These are phyloP conservation scores for Python bivittatus DNA, from an alignment of 2,113 vertebrate genomes.

Conservation along the genomic window DNA sequence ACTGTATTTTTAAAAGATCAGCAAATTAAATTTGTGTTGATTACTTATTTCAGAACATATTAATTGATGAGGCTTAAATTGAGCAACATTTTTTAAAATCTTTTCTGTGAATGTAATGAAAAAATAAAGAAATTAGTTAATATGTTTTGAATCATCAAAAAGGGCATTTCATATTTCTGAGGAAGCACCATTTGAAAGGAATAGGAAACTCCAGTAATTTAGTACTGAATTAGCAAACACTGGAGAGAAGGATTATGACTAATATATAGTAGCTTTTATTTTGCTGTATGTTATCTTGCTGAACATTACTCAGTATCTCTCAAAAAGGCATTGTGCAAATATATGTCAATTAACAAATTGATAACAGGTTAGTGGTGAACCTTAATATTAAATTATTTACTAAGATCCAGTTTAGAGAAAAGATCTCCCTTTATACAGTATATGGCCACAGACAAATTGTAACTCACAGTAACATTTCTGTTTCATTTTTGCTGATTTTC, in stretches of 20 bases:
- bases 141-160: neutral
- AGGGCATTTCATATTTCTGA: neutral
- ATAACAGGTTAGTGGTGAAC: neutral
- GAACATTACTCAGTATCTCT: neutral
- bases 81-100: neutral
- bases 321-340: neutral
- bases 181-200: neutral
- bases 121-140: neutral
- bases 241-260: neutral
- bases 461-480: neutral
- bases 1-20: neutral
- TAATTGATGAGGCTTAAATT: neutral
- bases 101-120: neutral
- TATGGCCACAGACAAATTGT: neutral
- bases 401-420: neutral
- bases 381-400: neutral
- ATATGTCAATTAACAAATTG: neutral
- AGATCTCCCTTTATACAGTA: neutral
- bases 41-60: neutral
- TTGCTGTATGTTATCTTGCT: neutral
- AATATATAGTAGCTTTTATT: neutral
- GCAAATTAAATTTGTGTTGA: neutral
- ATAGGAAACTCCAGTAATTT: neutral
- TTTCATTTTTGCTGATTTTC: slow-evolving; percentile 1
- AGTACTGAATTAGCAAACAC: neutral